A percentile compares a stretch with the other conserved stretches of the same genome.
These are phyloP conservation scores for Morphnarchus princeps DNA, from an alignment of 2,113 vertebrate genomes.

Conservation along the genomic window DNA sequence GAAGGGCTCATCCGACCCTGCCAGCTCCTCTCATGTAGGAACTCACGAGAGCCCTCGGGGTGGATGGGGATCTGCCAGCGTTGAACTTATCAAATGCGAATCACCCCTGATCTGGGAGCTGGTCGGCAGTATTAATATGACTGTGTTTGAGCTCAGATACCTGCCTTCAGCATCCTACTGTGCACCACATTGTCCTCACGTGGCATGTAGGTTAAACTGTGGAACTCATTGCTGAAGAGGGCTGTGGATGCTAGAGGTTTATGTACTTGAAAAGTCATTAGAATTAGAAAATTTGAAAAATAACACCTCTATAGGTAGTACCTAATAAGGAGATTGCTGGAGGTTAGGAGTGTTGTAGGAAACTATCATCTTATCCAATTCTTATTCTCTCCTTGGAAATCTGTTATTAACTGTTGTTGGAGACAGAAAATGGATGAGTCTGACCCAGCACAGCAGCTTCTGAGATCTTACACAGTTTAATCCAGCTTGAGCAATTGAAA, in stretches of 20 bases:
- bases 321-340: not conserved
- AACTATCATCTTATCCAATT: not conserved
- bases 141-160: not conserved
- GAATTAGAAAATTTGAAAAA: not conserved
- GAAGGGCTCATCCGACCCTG: accelerated
- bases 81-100: not conserved
- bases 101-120: not conserved
- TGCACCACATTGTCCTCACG: not conserved
- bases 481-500: not conserved
- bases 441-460: not conserved
- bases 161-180: not conserved
- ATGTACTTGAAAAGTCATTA: not conserved
- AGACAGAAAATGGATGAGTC: not conserved
- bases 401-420: accelerated
- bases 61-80: not conserved
- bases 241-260: not conserved
- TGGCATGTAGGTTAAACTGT: not conserved
- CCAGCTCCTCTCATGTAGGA: not conserved
- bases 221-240: not conserved
- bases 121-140: not conserved
- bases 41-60: not conserved
- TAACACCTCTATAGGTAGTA: not conserved
- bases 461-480: not conserved
- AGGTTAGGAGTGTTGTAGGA: not conserved
- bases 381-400: not conserved